phyloP scores from a whole-genome alignment of 1,140 invertebrate species.

The Drosophila pseudoananassae region DNA sequence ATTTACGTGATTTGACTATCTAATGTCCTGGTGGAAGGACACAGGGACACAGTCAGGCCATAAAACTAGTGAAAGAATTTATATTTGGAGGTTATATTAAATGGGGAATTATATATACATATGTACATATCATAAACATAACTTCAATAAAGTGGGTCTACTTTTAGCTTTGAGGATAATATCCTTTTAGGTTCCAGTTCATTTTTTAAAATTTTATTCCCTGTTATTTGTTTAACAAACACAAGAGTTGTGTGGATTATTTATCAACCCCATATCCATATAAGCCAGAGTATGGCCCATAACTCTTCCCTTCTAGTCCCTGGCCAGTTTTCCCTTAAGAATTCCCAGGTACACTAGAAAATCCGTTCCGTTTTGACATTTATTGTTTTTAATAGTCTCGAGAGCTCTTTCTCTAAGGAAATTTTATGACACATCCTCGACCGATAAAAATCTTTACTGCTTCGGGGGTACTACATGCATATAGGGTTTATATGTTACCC shows the following conservation, averaged over 20 bases:
- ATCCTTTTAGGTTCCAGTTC: not conserved
- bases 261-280: constrained; percentile 32
- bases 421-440: constrained; percentile 65
- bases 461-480: constrained; percentile 32
- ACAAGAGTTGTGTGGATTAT: constrained; percentile 4
- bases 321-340: constrained; percentile 49
- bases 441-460: constrained; percentile 73
- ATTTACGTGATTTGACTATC: constrained; percentile 79
- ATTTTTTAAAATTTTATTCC: constrained; percentile 23
- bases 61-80: constrained; percentile 34
- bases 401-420: constrained; percentile 28
- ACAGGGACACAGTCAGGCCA: constrained; percentile 4
- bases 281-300: constrained; percentile 9
- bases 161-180: not conserved
- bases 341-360: constrained; percentile 41
- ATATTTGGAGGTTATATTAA: constrained; percentile 24
- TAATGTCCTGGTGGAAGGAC: constrained; percentile 43
- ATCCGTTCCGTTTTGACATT: constrained; percentile 68
- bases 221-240: constrained; percentile 7
- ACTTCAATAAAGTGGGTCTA: too few species aligned
- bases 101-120: not conserved
- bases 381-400: constrained; percentile 78
- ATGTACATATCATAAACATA: too few species aligned
- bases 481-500: constrained; percentile 1
- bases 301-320: constrained; percentile 7